Percentiles rank a stretch among this genome's conserved stretches.
These are phyloP conservation scores for Siniperca scherzeri DNA, from an alignment of 2,797 vertebrate genomes.

Conservation along the genomic window DNA sequence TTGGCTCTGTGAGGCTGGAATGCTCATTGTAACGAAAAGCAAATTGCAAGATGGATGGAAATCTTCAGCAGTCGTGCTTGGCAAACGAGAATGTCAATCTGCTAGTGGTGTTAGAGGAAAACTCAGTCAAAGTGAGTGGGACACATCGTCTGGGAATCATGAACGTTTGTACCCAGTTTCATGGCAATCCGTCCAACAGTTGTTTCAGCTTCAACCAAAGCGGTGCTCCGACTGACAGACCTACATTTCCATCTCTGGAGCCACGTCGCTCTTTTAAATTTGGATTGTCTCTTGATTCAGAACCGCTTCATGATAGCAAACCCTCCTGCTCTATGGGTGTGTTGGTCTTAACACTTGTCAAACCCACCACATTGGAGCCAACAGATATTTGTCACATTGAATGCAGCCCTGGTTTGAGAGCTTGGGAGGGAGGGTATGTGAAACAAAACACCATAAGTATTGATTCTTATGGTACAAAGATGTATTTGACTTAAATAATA, in stretches of 20 bases:
- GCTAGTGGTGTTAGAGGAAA: neutral
- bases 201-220: neutral
- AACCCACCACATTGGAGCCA: neutral
- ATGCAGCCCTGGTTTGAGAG: neutral
- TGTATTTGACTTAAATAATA: neutral
- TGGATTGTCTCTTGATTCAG: neutral
- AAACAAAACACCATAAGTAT: no score
- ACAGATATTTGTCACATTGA: neutral
- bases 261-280: neutral
- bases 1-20: neutral
- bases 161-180: neutral
- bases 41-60: neutral
- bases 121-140: no score
- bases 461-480: neutral
- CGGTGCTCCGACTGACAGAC: neutral
- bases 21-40: neutral
- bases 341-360: neutral
- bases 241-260: neutral
- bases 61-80: neutral
- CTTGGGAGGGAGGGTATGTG: neutral
- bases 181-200: no score
- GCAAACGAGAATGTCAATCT: neutral
- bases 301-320: neutral
- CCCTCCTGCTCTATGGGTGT: neutral
- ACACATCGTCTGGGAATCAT: neutral